phyloP scores from a whole-genome alignment of 1,140 invertebrate genomes.

The Aphaenogaster floridana region DNA sequence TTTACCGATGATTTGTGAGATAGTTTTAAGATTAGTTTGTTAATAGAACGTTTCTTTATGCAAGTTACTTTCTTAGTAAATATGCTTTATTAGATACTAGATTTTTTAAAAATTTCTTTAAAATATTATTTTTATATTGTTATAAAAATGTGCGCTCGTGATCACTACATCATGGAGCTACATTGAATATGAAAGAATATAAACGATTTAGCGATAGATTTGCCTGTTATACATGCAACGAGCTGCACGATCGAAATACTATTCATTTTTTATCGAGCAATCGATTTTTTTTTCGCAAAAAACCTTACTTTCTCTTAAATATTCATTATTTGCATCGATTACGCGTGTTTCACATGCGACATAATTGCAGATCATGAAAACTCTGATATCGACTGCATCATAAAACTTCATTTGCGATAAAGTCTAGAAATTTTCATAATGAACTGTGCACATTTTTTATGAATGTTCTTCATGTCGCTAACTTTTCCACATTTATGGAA shows the following conservation, averaged over 20 bases:
- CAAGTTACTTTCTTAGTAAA: neutral
- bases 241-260: constrained; percentile 7
- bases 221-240: neutral
- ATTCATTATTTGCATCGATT: constrained; percentile 13
- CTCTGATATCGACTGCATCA: neutral
- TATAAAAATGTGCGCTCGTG: neutral
- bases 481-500: neutral
- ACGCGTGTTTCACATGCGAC: neutral
- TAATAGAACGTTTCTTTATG: neutral
- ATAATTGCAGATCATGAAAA: constrained; percentile 15
- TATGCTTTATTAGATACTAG: neutral
- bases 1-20: neutral
- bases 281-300: constrained; percentile 1
- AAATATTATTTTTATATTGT: neutral
- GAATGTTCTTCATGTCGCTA: neutral
- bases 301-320: constrained; percentile 17
- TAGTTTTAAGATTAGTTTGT: neutral
- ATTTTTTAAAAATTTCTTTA: neutral
- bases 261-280: constrained; percentile 8
- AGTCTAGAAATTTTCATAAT: constrained; percentile 12
- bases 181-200: neutral
- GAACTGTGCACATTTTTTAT: neutral
- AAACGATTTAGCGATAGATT: neutral
- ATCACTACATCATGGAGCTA: neutral
- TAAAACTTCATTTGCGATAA: constrained; percentile 1